phyloP scores from a whole-genome alignment of 1,140 invertebrate species.

The Diorhabda carinulata region DNA sequence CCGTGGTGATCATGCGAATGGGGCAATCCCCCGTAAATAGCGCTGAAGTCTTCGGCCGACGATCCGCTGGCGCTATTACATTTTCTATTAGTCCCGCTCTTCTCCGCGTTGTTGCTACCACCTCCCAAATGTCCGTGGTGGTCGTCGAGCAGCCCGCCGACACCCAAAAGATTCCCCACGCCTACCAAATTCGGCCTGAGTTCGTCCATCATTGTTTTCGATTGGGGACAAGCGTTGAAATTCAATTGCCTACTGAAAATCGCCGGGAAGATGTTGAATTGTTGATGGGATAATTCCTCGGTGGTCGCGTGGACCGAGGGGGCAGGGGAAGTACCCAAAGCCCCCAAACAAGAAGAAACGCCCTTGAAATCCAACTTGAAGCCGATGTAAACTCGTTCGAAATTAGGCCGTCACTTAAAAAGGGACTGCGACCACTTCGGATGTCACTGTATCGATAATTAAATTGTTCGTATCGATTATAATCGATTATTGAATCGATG shows the following conservation, averaged over 20 bases:
- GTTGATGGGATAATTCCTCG: constrained; percentile 64
- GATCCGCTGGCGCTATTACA: constrained; percentile 67
- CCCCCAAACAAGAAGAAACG: constrained; percentile 47
- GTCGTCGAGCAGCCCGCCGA: constrained; percentile 71
- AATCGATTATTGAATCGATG: too few species aligned
- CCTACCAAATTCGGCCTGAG: constrained; percentile 73
- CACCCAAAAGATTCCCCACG: constrained; percentile 69
- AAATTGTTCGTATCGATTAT: too few species aligned
- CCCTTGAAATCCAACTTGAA: constrained; percentile 58
- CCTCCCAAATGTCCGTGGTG: constrained; percentile 60
- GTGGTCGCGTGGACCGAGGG: constrained; percentile 48
- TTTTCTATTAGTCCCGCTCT: constrained; percentile 56
- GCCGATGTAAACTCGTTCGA: constrained; percentile 17
- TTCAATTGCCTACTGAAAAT: constrained; percentile 83
- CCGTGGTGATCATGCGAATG: constrained; percentile 48
- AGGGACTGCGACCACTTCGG: too few species aligned
- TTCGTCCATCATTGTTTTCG: constrained; percentile 76
- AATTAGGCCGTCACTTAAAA: too few species aligned
- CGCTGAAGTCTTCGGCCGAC: constrained; percentile 75
- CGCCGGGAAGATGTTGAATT: constrained; percentile 86
- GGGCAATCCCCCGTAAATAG: constrained; percentile 62
- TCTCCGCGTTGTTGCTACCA: constrained; percentile 53
- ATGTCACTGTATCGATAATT: too few species aligned
- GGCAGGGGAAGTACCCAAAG: constrained; percentile 47
- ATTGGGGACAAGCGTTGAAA: constrained; percentile 67